These are phyloP conservation scores for Cacoxenus indagator DNA, from an alignment of 2,888 invertebrate genomes.

Conservation along the genomic window DNA sequence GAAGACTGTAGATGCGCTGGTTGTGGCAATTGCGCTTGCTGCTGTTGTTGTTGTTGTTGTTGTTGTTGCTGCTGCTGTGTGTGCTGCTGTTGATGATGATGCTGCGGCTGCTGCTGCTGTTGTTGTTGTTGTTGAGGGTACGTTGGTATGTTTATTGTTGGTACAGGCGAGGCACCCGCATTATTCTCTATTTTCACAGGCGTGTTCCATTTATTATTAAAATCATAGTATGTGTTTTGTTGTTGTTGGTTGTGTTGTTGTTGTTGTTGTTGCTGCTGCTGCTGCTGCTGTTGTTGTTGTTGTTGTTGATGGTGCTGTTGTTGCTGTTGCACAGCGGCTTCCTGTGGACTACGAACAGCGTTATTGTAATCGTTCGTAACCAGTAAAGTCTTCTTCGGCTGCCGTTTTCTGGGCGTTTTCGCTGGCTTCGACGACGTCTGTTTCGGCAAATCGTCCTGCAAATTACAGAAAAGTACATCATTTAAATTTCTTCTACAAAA, in stretches of 20 bases:
- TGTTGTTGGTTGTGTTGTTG: constrained; percentile 69
- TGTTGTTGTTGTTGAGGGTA: constrained; percentile 71
- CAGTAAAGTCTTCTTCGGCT: constrained; percentile 68
- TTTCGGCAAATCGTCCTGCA: constrained; percentile 64
- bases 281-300: constrained; percentile 49
- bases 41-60: constrained; percentile 41
- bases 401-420: constrained; percentile 68
- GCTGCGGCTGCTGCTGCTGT: constrained; percentile 68
- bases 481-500: constrained; percentile 19
- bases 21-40: constrained; percentile 74
- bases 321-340: constrained; percentile 50
- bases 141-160: constrained; percentile 66
- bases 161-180: constrained; percentile 63
- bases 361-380: constrained; percentile 61
- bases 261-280: constrained; percentile 73
- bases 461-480: constrained; percentile 20
- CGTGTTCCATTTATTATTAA: constrained; percentile 86
- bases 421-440: constrained; percentile 63
- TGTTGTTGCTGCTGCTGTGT: constrained; percentile 53
- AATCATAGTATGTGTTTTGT: constrained; percentile 79
- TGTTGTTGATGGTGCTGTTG: constrained; percentile 62
- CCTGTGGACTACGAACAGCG: constrained; percentile 64
- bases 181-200: constrained; percentile 71
- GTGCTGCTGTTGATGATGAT: constrained; percentile 70
- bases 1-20: constrained; percentile 84